Percentiles rank a stretch among this genome's conserved stretches.
phyloP scores from a whole-genome alignment of 2,888 invertebrate genomes.

The Gymnoscelis rufifasciata region DNA sequence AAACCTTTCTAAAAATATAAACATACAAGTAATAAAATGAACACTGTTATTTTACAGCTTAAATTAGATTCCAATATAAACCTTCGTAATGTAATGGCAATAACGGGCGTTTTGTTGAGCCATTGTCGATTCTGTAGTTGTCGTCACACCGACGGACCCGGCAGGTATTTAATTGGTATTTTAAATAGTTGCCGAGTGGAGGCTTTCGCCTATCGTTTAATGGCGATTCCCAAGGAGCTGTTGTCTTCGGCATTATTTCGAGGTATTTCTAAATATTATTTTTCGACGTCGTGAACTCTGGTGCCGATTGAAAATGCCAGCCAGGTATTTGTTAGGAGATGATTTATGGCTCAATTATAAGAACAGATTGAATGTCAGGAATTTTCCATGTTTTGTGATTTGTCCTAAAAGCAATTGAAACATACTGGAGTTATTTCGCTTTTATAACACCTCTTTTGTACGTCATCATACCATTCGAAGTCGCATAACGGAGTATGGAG shows the following conservation, averaged over 20 bases:
- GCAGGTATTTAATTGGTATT: conserved; percentile 78
- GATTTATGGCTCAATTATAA: conserved; percentile 24
- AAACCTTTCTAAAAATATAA: conserved; percentile 33
- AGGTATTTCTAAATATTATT: conserved; percentile 64
- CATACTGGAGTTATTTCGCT: conserved; percentile 2
- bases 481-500: conserved; percentile 45
- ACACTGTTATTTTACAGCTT: conserved; percentile 76
- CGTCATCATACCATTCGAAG: conserved; percentile 16
- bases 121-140: conserved; percentile 72
- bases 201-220: conserved; percentile 38
- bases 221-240: conserved; percentile 49
- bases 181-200: conserved; percentile 57
- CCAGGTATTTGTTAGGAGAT: conserved; percentile 73
- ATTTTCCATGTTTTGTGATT: conserved; percentile 4
- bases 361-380: not conserved
- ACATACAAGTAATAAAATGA: conserved; percentile 70
- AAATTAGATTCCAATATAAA: conserved; percentile 73
- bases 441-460: not conserved
- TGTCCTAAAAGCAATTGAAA: not conserved
- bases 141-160: conserved; percentile 76
- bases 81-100: conserved; percentile 70
- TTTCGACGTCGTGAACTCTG: conserved; percentile 54
- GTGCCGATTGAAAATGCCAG: conserved; percentile 54
- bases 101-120: conserved; percentile 60
- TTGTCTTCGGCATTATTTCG: conserved; percentile 59